phyloP scores from a whole-genome alignment of 2,797 vertebrate species.

The Parambassis ranga region DNA sequence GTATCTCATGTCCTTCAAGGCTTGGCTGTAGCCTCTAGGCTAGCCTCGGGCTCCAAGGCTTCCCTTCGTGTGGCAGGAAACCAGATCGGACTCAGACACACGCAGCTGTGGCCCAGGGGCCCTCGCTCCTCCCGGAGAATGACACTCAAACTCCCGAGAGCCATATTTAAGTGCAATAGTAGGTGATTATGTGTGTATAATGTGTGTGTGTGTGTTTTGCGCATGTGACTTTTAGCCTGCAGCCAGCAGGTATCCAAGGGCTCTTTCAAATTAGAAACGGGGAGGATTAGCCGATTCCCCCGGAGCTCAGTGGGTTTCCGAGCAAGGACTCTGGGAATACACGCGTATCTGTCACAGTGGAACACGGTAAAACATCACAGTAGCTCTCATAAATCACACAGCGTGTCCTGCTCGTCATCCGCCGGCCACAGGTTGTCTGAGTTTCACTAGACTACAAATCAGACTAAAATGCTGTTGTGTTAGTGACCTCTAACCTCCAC shows the following conservation, averaged over 20 bases:
- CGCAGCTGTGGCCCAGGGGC: constrained; percentile 72
- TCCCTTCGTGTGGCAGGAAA: constrained; percentile 65
- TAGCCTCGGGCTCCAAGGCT: constrained; percentile 64
- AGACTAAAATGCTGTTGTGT: not conserved
- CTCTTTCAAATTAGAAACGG: constrained; percentile 90
- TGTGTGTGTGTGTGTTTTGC: constrained; percentile 42
- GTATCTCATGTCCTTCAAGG: constrained; percentile 64
- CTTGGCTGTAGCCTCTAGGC: constrained; percentile 62
- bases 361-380: constrained; percentile 75
- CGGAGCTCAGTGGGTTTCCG: constrained; percentile 77
- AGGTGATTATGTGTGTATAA: constrained; percentile 59
- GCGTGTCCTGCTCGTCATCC: constrained; percentile 57
- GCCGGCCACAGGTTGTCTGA: constrained; percentile 43
- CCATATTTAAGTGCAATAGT: constrained; percentile 63
- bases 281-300: constrained; percentile 82
- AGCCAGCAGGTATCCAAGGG: constrained; percentile 88
- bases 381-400: constrained; percentile 67
- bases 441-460: constrained; percentile 17
- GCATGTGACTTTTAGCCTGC: constrained; percentile 85
- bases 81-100: constrained; percentile 72
- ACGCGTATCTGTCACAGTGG: constrained; percentile 90
- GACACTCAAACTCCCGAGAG: constrained; percentile 63
- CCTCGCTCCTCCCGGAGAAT: constrained; percentile 53
- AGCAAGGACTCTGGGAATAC: constrained; percentile 79
- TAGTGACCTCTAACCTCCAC: not conserved